phyloP scores from a whole-genome alignment of 2,888 invertebrate genomes.

The Sphaerophoria taeniata region DNA sequence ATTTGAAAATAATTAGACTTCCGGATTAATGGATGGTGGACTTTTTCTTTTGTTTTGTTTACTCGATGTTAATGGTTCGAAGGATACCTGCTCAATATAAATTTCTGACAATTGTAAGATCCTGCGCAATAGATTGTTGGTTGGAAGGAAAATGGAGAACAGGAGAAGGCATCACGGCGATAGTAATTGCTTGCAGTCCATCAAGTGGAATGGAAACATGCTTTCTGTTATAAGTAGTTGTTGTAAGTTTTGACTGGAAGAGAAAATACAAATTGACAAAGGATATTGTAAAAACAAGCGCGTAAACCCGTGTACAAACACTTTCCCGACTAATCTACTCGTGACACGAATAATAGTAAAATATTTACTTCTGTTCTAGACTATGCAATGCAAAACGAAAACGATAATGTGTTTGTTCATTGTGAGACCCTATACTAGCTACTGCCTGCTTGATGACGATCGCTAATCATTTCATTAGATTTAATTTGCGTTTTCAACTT shows the following conservation, averaged over 20 bases:
- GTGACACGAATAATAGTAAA: not conserved
- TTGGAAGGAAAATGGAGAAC: no score
- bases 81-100: not conserved
- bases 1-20: constrained; percentile 27
- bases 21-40: constrained; percentile 4
- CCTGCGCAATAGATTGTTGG: constrained; percentile 41
- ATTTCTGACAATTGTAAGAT: constrained; percentile 40
- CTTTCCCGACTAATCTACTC: not conserved
- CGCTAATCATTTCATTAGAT: not conserved
- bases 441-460: not conserved
- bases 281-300: no score
- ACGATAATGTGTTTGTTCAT: not conserved
- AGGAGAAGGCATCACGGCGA: no score
- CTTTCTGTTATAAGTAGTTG: no score
- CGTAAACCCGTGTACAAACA: not conserved
- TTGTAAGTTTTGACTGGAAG: no score
- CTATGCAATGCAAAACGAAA: not conserved
- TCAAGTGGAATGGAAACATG: no score
- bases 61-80: constrained; percentile 12
- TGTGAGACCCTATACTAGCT: not conserved
- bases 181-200: no score
- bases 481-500: not conserved
- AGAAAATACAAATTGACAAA: no score
- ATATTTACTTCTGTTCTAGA: not conserved
- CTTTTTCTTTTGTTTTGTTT: constrained; percentile 60